These are phyloP conservation scores for Maniola hyperantus DNA, from an alignment of 2,888 invertebrate species.

Conservation along the genomic window DNA sequence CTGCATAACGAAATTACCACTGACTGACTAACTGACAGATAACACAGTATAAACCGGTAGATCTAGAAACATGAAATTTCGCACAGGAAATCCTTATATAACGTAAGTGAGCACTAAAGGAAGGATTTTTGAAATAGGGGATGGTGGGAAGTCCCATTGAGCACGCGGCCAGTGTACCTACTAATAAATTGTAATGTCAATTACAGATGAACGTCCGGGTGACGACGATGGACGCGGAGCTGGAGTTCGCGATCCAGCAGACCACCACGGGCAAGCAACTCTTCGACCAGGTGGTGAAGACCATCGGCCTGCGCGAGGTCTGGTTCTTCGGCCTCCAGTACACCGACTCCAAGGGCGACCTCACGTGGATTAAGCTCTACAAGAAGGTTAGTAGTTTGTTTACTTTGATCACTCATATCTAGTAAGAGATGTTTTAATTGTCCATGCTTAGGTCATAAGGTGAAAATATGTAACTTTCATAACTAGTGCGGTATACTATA, in stretches of 20 bases:
- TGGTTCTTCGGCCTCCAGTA: slow-evolving; percentile 99
- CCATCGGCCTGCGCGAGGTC: slow-evolving; percentile 98
- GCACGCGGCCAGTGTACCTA: too few species aligned
- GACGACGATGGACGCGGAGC: slow-evolving; percentile 99
- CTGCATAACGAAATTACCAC: too few species aligned
- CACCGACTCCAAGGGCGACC: slow-evolving; percentile 98
- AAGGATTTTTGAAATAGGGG: too few species aligned
- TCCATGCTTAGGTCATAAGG: not conserved
- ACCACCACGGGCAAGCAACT: slow-evolving; percentile 99
- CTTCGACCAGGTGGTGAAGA: slow-evolving; percentile 99
- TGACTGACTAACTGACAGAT: too few species aligned
- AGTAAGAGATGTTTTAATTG: not conserved
- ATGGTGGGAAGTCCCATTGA: too few species aligned
- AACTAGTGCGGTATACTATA: not conserved
- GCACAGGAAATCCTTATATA: too few species aligned
- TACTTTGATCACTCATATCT: not conserved
- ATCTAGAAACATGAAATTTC: too few species aligned
- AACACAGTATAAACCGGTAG: too few species aligned
- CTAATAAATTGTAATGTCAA: not conserved
- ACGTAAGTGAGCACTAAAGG: too few species aligned
- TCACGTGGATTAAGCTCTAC: slow-evolving; percentile 99
- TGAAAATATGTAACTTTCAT: not conserved
- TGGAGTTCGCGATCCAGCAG: slow-evolving; percentile 99
- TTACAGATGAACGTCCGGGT: slow-evolving; percentile 98
- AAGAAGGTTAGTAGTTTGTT: slow-evolving; percentile 92